Base-by-base conservation (phyloP, 64 coral and sea anemone species). In the Actinia equina region DNA sequence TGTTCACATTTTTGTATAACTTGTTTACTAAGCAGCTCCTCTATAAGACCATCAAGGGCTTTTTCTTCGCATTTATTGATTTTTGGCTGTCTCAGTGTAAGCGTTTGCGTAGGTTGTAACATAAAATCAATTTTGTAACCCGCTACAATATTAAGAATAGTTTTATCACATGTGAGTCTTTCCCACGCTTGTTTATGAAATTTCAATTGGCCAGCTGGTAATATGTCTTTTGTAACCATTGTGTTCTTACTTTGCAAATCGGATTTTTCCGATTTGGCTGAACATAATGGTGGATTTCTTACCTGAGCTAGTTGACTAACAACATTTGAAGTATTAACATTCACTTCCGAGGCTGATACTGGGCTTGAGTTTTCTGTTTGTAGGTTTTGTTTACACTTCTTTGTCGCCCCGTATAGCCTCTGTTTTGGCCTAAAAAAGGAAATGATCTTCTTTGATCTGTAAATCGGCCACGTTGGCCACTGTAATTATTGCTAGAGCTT, bases 1-100 rank as follows among this genome's bases (percentile, higher is more conserved):
- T 86, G 84, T 44, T 37, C 43, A 86, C 84, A 86, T 86, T 62
- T 69, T 45, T 86, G 57, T 58, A 86, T 86, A 7, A 86, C 84
- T 69, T 58, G 17, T 86, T 86, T 86, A 26, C 63, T 17, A 26
- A 86, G 25, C n/a, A 86, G 84, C n/a, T 86, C 84, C 27, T 86
- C 58, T 26, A 63, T 14, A 10, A 86, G 15, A 27, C 22, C 18
- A 63, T 63, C 18, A 43, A 86, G 26, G 11, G 84, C 84, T 86
- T 25, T 86, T 15, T 65, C 56, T 26, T 86, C 59, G 15, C 17
- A 11, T 86, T 20, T 41, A 17, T 20, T 3, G 7, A 60, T 23
- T 26, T 63, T 86, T 63, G 61, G 84, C 58, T 86, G 84, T 65
- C 59, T 86, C 19, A 58, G 30, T 9, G 43, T 7, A 42, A n/a